phyloP scores from a whole-genome alignment of 2,888 invertebrate genomes.

The Clostera curtula region DNA sequence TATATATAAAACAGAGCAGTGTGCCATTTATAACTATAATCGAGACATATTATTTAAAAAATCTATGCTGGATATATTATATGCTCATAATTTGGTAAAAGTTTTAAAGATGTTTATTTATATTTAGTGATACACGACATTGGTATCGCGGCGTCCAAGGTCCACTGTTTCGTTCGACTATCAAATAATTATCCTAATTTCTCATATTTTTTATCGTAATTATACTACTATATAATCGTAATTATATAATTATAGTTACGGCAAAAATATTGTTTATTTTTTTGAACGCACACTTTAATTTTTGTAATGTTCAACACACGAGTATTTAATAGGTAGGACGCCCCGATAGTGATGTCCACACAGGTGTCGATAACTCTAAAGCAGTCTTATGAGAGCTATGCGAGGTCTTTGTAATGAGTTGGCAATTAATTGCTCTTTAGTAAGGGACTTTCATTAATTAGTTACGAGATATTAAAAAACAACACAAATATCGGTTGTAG shows the following conservation, averaged over 20 bases:
- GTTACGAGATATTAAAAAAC: slow-evolving; percentile 6
- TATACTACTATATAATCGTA: too few species aligned
- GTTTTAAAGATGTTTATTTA: slow-evolving; percentile 72
- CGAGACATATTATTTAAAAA: slow-evolving; percentile 44
- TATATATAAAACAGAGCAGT: slow-evolving; percentile 63
- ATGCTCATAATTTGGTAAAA: slow-evolving; percentile 72
- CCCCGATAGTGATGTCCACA: background rate
- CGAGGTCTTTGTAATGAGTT: slow-evolving; percentile 19
- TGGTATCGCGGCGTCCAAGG: too few species aligned
- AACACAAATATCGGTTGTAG: too few species aligned
- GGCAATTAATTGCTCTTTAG: slow-evolving; percentile 4
- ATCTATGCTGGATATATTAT: slow-evolving; percentile 68
- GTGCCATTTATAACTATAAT: slow-evolving; percentile 71
- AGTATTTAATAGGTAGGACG: too few species aligned
- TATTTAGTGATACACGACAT: slow-evolving; percentile 55
- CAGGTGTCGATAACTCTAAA: slow-evolving; percentile 25
- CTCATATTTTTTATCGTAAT: too few species aligned
- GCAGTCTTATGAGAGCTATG: slow-evolving; percentile 51
- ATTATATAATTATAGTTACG: too few species aligned
- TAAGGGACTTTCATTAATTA: slow-evolving; percentile 1
- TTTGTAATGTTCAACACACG: too few species aligned
- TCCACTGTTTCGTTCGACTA: too few species aligned
- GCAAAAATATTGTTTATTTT: too few species aligned
- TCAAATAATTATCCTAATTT: too few species aligned
- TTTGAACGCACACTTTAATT: too few species aligned